A percentile compares a stretch with the other conserved stretches of the same genome.
Conservation (phyloP, 1,140 invertebrate genomes). For the Dreissena rostriformis region DNA sequence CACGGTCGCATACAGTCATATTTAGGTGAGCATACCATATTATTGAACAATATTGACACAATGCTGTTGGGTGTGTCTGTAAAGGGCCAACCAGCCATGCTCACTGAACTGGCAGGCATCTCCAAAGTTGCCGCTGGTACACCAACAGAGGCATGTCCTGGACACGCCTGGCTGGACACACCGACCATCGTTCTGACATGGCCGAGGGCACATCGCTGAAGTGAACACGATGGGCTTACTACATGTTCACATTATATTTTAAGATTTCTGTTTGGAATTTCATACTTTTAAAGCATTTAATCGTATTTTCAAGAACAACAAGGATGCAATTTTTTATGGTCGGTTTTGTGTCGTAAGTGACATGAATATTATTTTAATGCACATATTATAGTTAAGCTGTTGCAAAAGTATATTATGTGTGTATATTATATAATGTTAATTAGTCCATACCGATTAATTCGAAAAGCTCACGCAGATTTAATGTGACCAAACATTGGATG, state of each 20-base stretch:
- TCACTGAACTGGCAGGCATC: conserved; percentile 86
- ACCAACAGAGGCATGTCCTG: conserved; percentile 73
- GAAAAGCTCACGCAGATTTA: not conserved
- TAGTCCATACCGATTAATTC: not conserved
- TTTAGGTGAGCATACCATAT: too few species aligned
- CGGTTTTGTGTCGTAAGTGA: not conserved
- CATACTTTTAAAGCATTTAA: not conserved
- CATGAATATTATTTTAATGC: not conserved
- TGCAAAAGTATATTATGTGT: not conserved
- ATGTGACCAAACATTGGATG: too few species aligned
- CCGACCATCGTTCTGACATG: conserved; percentile 74
- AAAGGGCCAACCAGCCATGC: conserved; percentile 65
- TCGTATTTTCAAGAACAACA: not conserved
- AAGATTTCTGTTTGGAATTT: too few species aligned
- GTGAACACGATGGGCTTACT: conserved; percentile 1
- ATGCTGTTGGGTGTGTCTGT: not conserved
- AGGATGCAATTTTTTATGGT: not conserved
- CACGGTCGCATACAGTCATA: too few species aligned
- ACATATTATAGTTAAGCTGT: not conserved
- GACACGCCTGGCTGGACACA: conserved; percentile 60
- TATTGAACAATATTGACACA: too few species aligned
- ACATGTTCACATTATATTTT: too few species aligned
- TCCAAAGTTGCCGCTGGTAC: conserved; percentile 72
- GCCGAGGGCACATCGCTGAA: conserved; percentile 71
- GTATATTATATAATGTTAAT: too few species aligned